These are phyloP conservation scores for Phorcus lineatus DNA, from an alignment of 2,888 invertebrate species.

Conservation along the genomic window DNA sequence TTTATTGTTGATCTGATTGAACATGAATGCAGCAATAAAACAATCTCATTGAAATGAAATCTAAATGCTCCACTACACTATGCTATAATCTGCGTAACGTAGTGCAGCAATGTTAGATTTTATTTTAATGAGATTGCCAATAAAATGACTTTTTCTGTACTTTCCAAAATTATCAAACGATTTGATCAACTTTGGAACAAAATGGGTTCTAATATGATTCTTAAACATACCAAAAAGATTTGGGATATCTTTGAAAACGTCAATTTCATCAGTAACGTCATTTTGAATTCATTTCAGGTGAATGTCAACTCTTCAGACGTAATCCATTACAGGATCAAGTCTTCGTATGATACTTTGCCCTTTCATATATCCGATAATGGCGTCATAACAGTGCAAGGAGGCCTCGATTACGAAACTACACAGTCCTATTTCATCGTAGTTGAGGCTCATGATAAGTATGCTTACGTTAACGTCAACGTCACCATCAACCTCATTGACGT, in stretches of 20 bases:
- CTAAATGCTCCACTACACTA: too few relatives aligned
- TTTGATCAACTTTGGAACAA: too few relatives aligned
- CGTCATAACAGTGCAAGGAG: background rate
- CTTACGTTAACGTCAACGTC: background rate
- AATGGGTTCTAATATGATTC: background rate
- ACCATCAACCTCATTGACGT: background rate
- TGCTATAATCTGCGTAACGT: too few relatives aligned
- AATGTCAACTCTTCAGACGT: background rate
- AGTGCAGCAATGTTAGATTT: too few relatives aligned
- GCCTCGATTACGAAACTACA: background rate
- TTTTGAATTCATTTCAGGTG: too few relatives aligned
- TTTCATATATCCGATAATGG: background rate
- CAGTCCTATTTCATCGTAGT: background rate
- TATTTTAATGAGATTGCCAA: too few relatives aligned
- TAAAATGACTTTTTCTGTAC: background rate
- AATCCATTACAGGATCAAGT: background rate
- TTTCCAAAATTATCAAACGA: background rate
- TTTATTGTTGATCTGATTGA: too few relatives aligned
- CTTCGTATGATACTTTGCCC: background rate
- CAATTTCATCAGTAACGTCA: too few relatives aligned
- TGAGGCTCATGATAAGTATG: background rate
- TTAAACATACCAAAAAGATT: background rate
- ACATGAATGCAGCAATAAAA: too few relatives aligned
- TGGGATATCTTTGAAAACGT: too few relatives aligned
- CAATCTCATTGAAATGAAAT: too few relatives aligned